These are phyloP conservation scores for Lampris incognitus DNA, from an alignment of 2,113 vertebrate species.

Conservation along the genomic window DNA sequence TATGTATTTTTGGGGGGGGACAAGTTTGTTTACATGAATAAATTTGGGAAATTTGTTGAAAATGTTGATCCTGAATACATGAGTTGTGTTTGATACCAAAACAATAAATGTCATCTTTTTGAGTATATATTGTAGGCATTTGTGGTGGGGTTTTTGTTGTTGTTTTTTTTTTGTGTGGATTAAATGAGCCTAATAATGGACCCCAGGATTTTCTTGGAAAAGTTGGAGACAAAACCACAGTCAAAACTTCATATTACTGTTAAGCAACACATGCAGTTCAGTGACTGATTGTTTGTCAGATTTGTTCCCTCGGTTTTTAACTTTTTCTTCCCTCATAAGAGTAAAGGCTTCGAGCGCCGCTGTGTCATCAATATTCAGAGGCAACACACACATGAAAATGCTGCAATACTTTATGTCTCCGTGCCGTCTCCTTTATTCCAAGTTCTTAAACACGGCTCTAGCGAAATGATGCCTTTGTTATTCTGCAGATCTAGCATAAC, in stretches of 20 bases:
- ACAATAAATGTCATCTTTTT: conserved; percentile 39
- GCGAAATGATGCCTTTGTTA: too few relatives aligned
- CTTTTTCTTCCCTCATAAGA: too few relatives aligned
- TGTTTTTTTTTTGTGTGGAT: neutral
- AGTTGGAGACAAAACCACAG: conserved; percentile 11
- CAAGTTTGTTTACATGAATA: conserved; percentile 9
- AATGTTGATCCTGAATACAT: conserved; percentile 24
- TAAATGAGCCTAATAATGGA: conserved; percentile 10
- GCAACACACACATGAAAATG: too few relatives aligned
- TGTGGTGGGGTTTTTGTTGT: neutral
- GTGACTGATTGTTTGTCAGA: neutral
- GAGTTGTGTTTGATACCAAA: conserved; percentile 20
- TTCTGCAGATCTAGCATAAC: neutral
- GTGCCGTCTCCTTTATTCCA: too few relatives aligned
- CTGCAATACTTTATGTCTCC: too few relatives aligned
- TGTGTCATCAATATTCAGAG: too few relatives aligned
- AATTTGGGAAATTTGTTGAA: neutral
- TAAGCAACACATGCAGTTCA: neutral
- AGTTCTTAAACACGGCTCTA: too few relatives aligned
- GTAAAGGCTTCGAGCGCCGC: too few relatives aligned
- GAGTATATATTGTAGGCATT: conserved; percentile 25
- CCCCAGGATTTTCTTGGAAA: conserved; percentile 20
- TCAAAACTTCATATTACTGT: neutral
- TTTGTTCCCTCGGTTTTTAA: too few relatives aligned
- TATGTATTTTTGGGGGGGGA: conserved; percentile 16